Evolutionary conservation across 1,140 invertebrate genomes (phyloP), one percentile per base, ranked within the genome.

Genomic region (Holcopasites calliopsidis): DNA sequence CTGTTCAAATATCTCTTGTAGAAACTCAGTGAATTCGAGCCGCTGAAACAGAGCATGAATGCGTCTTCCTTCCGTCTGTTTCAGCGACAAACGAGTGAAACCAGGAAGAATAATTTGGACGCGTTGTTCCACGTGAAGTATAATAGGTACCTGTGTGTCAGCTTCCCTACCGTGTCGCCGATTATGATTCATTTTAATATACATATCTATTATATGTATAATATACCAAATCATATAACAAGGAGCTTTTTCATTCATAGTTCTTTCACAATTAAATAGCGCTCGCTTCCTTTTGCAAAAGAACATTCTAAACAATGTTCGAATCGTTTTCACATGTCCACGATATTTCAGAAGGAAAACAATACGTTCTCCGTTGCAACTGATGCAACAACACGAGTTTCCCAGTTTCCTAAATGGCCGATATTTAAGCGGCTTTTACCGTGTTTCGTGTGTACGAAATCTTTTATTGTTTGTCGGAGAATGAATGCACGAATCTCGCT

Each of bases 21-120:
- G 88, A 90, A 89, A 90, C 88, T 89, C 85, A 77, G 81, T 85
- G 80, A 85, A 87, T 87, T 87, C 83, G 80, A 82, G 76, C 66
- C 80, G 79, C 85, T 86, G 80, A 90, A 90, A 89, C 88, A 90
- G 89, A 90, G 89, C 89, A 90, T 90, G 89, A 89, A 89, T 83
- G 77, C 82, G 85, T 87, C 83, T 88, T 84, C 79, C 85, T 86
- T 86, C 81, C 77, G 86, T 83, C 58, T 80, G 38, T 76, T 73
- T 78, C 72, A 80, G 69, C 76, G 80, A 87, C 81, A 83, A 72
- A 79, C 76, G 82, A 65, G 85, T 85, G 86, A 88, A 89, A 88
- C 78, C 80, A 82, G 85, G 84, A 86, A 88, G 71, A 57, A 80
- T 66, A 77, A 84, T 86, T 85, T 77, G 77, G 71, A 66, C 62